Evolutionary conservation across 2,888 invertebrate genomes (phyloP), one percentile per base, ranked within the genome.

Genomic region (Gastracanthus pulcherrimus): DNA sequence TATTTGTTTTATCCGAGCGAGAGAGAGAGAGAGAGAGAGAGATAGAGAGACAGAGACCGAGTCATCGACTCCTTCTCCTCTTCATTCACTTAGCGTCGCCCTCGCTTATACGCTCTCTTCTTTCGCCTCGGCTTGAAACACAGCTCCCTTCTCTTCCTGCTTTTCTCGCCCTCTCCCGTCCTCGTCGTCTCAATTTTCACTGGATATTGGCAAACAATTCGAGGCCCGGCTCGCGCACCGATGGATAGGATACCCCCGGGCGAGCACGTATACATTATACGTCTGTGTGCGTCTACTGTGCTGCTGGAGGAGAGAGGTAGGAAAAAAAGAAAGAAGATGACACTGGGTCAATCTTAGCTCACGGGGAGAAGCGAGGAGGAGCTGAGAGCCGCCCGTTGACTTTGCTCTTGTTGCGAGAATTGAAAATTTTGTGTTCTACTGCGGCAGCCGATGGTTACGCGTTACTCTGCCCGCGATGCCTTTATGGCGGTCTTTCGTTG

Each of bases 131-230:
- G n/a, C 36, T 66, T 60, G 55, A 78, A 64, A 41, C 26, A 67
- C 55, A 45, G 55, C 66, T 66, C 64, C 36, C 26, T 34, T 29
- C 23, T 19, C 13, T 58, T 45, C 45, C 38, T 41, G 7, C n/a
- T 31, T 60, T 41, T n/a, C n/a, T n/a, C n/a, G n/a, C n/a, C n/a
- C n/a, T n/a, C n/a, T n/a, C n/a, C n/a, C n/a, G n/a, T n/a, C n/a
- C n/a, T n/a, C n/a, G 19, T 72, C 66, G 62, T 74, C 79, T 82
- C 82, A 79, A 82, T 82, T 79, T 82, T 72, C 76, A 76, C 76
- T 71, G 41, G 82, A 82, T 82, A 82, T 79, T 79, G 82, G 76
- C 82, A 79, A 76, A 79, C 71, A 76, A 79, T 82, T 76, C 60
- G 69, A 69, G 58, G 58, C 45, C 69, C 3, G 26, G 29, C n/a